Conservation (phyloP, 2,888 invertebrate genomes). For the Lottia scabra region DNA sequence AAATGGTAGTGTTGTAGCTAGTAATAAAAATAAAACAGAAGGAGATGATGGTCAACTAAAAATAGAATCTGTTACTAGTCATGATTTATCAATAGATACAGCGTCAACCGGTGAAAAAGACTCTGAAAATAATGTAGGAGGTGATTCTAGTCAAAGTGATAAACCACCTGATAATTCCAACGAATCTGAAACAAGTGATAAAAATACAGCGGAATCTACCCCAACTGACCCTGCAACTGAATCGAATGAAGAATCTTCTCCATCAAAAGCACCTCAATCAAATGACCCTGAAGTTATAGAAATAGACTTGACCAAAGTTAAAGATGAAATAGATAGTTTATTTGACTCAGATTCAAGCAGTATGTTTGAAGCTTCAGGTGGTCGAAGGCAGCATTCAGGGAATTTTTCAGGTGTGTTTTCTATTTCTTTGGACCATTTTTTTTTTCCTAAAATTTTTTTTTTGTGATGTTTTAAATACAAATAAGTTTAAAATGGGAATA, state of each 20-base stretch:
- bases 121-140: not conserved
- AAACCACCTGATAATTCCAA: not conserved
- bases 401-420: not conserved
- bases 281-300: constrained; percentile 1
- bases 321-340: constrained; percentile 1
- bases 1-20: constrained; percentile 5
- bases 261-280: not conserved
- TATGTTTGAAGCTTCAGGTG: not conserved
- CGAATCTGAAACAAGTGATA: too few species aligned
- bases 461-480: too few species aligned
- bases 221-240: not conserved
- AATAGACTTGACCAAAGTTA: not conserved
- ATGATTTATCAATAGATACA: not conserved
- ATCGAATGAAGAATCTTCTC: not conserved
- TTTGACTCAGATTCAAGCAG: not conserved
- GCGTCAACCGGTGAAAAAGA: not conserved
- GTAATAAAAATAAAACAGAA: constrained; percentile 1
- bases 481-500: not conserved
- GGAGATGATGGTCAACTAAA: not conserved
- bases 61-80: constrained; percentile 5
- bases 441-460: too few species aligned
- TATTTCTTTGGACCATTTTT: not conserved
- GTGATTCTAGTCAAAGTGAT: not conserved
- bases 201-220: not conserved
- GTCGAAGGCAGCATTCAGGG: not conserved